Base-by-base conservation (phyloP, 1,140 invertebrate genomes). In the Caenorhabditis remanei region DNA sequence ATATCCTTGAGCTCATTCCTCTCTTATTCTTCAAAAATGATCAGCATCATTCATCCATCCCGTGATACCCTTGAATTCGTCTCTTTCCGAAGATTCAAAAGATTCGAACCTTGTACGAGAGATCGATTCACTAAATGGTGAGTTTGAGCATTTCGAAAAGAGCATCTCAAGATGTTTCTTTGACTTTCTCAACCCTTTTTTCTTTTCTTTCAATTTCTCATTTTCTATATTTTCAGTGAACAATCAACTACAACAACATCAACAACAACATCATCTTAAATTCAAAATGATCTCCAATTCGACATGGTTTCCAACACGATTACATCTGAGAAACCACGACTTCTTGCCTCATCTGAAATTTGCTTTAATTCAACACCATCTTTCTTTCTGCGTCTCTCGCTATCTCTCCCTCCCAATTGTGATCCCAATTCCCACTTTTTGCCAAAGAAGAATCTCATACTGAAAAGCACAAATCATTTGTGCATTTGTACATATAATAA, bases 11-110 rank as follows among this genome's bases (percentile, higher is more conserved):
- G 58, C 41, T 55, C 46, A 46, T 48, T 24, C n/a, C 46, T 8
- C 56, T 58, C 14, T 41, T 14, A 58, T 32, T 21, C 40, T 56
- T 48, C 21, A 32, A 84, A 21, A n/a, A 88, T 88, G 88, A 88
- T 88, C 85, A 88, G 88, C 85, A 88, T 88, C 65, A 87, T 88
- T n/a, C 88, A 88, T 79, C 88, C 88, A 67, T 83, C 84, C 56
- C 82, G 85, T 50, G 88, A 88, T 24, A 84, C 65, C 61, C 63
- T 88, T 32, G 88, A 88, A 79, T 88, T 88, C 83, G 82, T 84
- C 50, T 88, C 86, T 67, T 83, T 43, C 53, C 86, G 82, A 63
- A 46, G 71, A 53, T 79, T 79, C 71, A 79, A 50, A 32, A 46
- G 40, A 13, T 79, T 67, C 63, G 63, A 67, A 13, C 40, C 40